These are phyloP conservation scores for Cephus rjabovi DNA, from an alignment of 2,888 invertebrate genomes.

Conservation along the genomic window DNA sequence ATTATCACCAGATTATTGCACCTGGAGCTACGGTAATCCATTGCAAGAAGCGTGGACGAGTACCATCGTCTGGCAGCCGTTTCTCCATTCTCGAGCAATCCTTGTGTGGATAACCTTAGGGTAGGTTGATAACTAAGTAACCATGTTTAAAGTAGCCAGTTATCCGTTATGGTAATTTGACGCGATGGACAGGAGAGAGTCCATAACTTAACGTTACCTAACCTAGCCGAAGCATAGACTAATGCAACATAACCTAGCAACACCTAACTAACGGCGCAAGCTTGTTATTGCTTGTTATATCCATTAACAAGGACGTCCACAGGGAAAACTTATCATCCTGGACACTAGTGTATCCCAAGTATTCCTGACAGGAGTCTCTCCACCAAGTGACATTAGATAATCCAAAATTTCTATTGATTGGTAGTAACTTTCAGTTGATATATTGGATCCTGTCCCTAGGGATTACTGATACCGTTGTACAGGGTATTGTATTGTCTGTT, in stretches of 20 bases:
- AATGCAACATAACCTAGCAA: not conserved
- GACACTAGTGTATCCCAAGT: not conserved
- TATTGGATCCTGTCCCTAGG: not conserved
- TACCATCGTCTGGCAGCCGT: not conserved
- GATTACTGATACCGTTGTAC: no score
- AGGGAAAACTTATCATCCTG: not conserved
- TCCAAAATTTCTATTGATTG: not conserved
- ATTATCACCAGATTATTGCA: slow-evolving; percentile 62
- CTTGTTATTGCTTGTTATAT: not conserved
- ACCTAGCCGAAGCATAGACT: not conserved
- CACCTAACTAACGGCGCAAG: not conserved
- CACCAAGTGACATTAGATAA: not conserved
- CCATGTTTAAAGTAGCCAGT: slow-evolving; percentile 36
- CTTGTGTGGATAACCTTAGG: not conserved
- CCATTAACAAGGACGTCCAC: not conserved
- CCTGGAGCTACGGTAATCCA: slow-evolving; percentile 49
- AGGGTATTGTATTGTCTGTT: no score
- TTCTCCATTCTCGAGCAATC: not conserved
- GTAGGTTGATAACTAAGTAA: slow-evolving; percentile 38
- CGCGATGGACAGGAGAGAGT: not conserved
- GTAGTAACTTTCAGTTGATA: not conserved
- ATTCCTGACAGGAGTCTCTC: not conserved
- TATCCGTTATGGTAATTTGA: not conserved
- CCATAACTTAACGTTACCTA: not conserved
- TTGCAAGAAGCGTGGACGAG: slow-evolving; percentile 21